Percentiles rank a stretch among this genome's conserved stretches.
Evolutionary conservation across 37 sponge, comb jelly and placozoan genomes (phyloP).

Genomic region (Beroe forskalii): DNA sequence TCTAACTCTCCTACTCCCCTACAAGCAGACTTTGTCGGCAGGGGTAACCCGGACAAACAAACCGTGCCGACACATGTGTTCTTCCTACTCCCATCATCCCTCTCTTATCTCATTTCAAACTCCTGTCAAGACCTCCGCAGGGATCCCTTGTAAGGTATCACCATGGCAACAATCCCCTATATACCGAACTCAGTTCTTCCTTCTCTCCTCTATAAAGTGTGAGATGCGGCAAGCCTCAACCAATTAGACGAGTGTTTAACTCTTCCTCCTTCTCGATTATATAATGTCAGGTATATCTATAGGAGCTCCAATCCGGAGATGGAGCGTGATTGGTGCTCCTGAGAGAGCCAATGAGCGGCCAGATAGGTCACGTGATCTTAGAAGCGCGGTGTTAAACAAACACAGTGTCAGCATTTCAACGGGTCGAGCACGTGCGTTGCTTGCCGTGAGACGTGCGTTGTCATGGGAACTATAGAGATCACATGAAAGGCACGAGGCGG

Average conservation of each 20-base stretch:
- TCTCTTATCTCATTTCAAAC: constrained; percentile 59
- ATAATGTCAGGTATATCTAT: too few relatives aligned
- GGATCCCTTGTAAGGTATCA: constrained; percentile 31
- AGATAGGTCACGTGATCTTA: too few relatives aligned
- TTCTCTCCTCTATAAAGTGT: background rate
- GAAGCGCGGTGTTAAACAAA: constrained; percentile 48
- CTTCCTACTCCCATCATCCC: background rate
- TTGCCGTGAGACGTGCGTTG: background rate
- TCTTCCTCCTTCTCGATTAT: background rate
- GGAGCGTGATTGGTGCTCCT: too few relatives aligned
- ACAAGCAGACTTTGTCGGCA: background rate
- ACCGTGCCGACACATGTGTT: background rate
- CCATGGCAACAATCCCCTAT: constrained; percentile 33
- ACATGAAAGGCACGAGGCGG: too few relatives aligned
- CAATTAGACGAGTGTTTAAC: background rate
- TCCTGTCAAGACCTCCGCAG: background rate
- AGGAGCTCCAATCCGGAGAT: too few relatives aligned
- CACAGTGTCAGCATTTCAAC: constrained; percentile 58
- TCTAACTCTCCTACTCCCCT: too few relatives aligned
- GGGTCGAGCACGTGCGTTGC: background rate
- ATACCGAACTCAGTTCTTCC: too few relatives aligned
- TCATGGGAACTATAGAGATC: background rate
- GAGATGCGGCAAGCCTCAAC: background rate
- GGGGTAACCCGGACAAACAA: too few relatives aligned
- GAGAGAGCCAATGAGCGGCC: too few relatives aligned